Base-by-base conservation (phyloP, 1,140 invertebrate species). In the Anoplophora glabripennis region DNA sequence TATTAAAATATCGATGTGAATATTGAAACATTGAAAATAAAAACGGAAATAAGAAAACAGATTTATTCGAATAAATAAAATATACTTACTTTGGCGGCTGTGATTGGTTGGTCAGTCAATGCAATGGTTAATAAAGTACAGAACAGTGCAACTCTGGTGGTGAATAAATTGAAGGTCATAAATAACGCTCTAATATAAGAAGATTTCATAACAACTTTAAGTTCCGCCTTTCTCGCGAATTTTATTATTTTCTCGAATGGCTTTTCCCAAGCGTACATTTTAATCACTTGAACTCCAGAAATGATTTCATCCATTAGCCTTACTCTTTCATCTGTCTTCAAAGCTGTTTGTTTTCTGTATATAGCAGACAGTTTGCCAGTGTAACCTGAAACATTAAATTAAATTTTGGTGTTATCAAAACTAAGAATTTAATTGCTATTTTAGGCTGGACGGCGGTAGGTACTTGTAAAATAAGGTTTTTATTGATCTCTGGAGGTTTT, bases 251-350 rank as follows among this genome's bases (percentile, higher is more conserved):
- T 78, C 17, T 82, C 81, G 63, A 89, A 90, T 0, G 86, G 84
- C 65, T 83, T 84, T 66, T 90, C 88, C 88, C 88, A 90, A 0
- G 86, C 83, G 66, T 89, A 89, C 87, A 92, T 89, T 74, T 92
- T 93, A 54, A 93, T 89, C 1, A 94, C 86, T 66, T 84, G 83
- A 0, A 85, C 79, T 0, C 84, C 85, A 0, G 79, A 81, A 15
- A 92, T 83, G 14, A 92, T 86, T 76, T 92, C 89, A 66, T 88
- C 88, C 87, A 92, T 91, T 11, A 90, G 68, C 7, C 87, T 76
- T 1, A 92, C 84, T 44, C 90, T 75, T 70, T 89, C 84, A 71
- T 92, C 90, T 0, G 89, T 92, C 63, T 83, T 81, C 7, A 79
- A 71, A 0, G 87, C 85, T 0, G 85, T 89, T 67, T 83, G 78